Base-by-base conservation (phyloP, 2,888 invertebrate genomes). In the Amphipyra tragopoginis region DNA sequence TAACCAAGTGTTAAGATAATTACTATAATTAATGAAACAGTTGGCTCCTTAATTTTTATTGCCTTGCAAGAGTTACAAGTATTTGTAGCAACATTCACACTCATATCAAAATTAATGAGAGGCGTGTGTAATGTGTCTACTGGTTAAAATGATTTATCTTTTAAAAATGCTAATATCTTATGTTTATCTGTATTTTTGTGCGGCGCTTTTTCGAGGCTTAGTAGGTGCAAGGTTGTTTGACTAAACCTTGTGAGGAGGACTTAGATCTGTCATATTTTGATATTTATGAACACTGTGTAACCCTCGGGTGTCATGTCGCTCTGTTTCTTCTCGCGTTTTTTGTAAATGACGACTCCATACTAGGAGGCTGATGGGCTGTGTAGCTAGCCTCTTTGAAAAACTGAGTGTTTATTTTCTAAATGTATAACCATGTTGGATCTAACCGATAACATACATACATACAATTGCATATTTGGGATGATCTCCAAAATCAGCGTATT, bases 391-490 rank as follows among this genome's bases (percentile, higher is more conserved):
- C 21, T 21, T 21, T 21, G 21, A 21, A 21, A 21, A 21, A 21
- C 21, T 21, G 21, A 21, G 21, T 21, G 21, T 21, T 21, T 21
- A 21, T 21, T 21, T 21, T 21, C 21, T 2, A 21, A 21, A 21
- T 21, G 2, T 2, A 21, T 21, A 3, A 21, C 21, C 2, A 3
- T 21, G 3, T 3, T 3, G 21, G 3, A 21, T 21, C 21, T 21
- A 21, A 21, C 21, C 1, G 21, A 21, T 21, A 21, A 21, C n/a
- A n/a, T n/a, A n/a, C n/a, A n/a, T n/a, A n/a, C n/a, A n/a, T n/a
- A n/a, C 21, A 45, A 45, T 65, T 65, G 45, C 71, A 51, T 26
- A 15, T 50, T n/a, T n/a, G n/a, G n/a, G n/a, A n/a, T n/a, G n/a
- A n/a, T n/a, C n/a, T n/a, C n/a, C n/a, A n/a, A n/a, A n/a, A n/a